Evolutionary conservation across 2,113 vertebrate genomes (phyloP).

Genomic region (Anolis sagrei): DNA sequence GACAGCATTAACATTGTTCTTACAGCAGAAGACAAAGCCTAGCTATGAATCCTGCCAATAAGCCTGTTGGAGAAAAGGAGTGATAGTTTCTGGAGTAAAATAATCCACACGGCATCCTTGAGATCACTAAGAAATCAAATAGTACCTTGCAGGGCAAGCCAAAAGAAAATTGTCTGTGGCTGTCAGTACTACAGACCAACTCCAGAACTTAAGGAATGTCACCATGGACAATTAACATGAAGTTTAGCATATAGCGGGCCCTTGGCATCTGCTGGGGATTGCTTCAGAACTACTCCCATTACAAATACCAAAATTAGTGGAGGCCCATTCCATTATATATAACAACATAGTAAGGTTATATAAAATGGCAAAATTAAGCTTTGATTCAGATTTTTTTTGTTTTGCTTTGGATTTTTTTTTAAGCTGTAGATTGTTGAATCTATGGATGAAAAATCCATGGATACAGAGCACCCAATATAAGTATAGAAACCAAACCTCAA

Average conservation of each 20-base stretch:
- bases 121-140: neutral
- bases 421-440: no score
- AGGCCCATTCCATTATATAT: no score
- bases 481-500: neutral
- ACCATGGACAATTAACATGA: neutral
- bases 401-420: no score
- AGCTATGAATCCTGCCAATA: neutral
- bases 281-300: no score
- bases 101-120: neutral
- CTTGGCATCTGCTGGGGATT: no score
- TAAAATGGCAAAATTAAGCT: no score
- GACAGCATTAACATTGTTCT: neutral
- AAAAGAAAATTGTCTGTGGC: neutral
- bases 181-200: neutral
- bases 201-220: neutral
- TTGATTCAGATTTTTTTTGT: no score
- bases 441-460: no score
- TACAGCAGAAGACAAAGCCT: neutral
- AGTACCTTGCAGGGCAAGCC: neutral
- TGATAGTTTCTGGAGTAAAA: neutral
- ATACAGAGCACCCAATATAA: neutral
- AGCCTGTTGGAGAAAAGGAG: neutral
- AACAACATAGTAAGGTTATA: no score
- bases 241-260: neutral
- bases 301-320: no score